Base-by-base conservation (phyloP, 2,797 vertebrate genomes). In the Malurus splendens region DNA sequence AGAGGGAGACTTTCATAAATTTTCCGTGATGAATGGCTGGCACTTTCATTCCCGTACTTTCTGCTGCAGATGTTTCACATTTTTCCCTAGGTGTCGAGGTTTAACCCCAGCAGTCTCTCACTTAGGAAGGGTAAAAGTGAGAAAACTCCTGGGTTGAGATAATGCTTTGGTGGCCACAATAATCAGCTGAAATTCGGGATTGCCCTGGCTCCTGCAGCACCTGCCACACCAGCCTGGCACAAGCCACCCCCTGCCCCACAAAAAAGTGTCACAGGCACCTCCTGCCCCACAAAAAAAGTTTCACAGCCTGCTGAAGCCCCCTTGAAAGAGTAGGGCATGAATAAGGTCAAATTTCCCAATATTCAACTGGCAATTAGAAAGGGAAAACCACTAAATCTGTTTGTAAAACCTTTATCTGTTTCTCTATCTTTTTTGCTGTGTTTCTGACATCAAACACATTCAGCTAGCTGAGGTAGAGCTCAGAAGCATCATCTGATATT, bases 111-210 rank as follows among this genome's bases (percentile, higher is more conserved):
- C 30, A 56, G 48, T 7, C 25, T 9, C 32, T 51, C 8, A 5
- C 14, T 42, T 12, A 18, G n/a, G 16, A 28, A 42, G 19, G 14
- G 27, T 36, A 22, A n/a, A 52, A 57, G 30, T 14, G 7, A 32
- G 55, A 18, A 50, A 66, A 39, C 18, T 22, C 17, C 16, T 50
- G 24, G 19, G 4, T 2, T 64, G 30, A 65, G 17, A 30, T 96
- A 97, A 97, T 95, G 96, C 93, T 97, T 97, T 96, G 96, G 95
- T 82, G 87, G 87, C 27, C 91, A 91, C 88, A 90, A 95, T 86
- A 93, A 83, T 93, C 87, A 86, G 91, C 42, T 95, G 96, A 95
- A 96, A 95, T 85, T 93, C 94, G 89, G 96, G 95, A 96, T 93
- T 95, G 93, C 94, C 95, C 86, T 71, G 64, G 93, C 79, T 91